phyloP scores from a whole-genome alignment of 2,888 invertebrate species.

The Cotesia congregata region DNA sequence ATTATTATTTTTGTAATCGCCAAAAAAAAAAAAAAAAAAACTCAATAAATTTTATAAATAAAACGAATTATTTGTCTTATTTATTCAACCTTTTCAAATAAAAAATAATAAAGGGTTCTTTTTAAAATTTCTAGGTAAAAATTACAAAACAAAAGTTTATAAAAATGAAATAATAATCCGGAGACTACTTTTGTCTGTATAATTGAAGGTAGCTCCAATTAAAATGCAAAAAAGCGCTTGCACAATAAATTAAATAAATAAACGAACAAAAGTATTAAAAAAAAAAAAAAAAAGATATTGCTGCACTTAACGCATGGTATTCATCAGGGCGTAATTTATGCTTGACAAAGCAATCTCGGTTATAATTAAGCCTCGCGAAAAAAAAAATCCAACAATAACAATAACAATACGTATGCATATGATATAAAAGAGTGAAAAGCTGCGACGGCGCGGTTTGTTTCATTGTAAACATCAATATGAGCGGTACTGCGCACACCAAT shows the following conservation, averaged over 20 bases:
- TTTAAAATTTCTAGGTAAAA: no score
- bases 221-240: neutral
- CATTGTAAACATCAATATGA: constrained; percentile 31
- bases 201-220: neutral
- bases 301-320: constrained; percentile 31
- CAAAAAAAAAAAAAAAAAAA: no score
- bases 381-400: neutral
- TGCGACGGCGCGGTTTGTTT: constrained; percentile 35
- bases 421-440: constrained; percentile 15
- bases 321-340: neutral
- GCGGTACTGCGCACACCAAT: constrained; percentile 14
- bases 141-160: no score
- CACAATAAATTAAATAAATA: constrained; percentile 59
- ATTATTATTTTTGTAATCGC: no score
- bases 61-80: no score
- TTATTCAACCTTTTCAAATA: no score
- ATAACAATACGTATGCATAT: constrained; percentile 5
- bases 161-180: no score
- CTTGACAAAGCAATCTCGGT: neutral
- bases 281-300: constrained; percentile 50
- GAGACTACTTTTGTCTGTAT: no score
- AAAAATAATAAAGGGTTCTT: no score
- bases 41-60: no score
- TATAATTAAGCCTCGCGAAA: constrained; percentile 11
- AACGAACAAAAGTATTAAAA: constrained; percentile 54